A percentile compares a stretch with the other conserved stretches of the same genome.
Evolutionary conservation across 2,797 vertebrate genomes (phyloP).

Genomic region (Spondyliosoma cantharus): DNA sequence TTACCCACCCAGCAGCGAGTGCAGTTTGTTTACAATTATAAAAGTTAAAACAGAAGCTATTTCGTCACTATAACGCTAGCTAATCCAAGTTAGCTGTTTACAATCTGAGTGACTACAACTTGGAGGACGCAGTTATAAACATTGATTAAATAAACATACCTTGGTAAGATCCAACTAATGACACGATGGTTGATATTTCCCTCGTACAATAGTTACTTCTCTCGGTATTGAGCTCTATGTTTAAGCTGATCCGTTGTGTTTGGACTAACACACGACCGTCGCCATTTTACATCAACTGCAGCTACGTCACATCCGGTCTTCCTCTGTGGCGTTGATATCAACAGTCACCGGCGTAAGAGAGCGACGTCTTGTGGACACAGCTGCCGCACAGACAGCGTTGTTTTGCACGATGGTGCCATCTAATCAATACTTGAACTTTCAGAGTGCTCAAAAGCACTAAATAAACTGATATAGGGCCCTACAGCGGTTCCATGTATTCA

Average conservation of each 20-base stretch:
- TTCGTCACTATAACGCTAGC: neutral
- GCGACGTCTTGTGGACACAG: constrained; percentile 40
- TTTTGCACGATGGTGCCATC: too few relatives aligned
- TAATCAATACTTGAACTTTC: neutral
- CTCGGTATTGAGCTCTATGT: neutral
- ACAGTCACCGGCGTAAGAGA: neutral
- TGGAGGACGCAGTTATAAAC: fast-evolving
- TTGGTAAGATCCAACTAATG: neutral
- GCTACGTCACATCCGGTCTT: constrained; percentile 52
- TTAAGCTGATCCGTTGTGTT: constrained; percentile 32
- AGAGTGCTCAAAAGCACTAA: neutral
- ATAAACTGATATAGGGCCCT: neutral
- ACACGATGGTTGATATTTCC: fast-evolving
- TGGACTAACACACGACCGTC: constrained; percentile 15
- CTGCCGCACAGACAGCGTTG: neutral
- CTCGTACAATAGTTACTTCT: neutral
- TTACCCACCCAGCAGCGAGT: neutral
- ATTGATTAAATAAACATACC: constrained; percentile 1
- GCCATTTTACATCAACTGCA: constrained; percentile 68
- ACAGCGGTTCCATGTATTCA: neutral
- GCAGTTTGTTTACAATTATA: too few relatives aligned
- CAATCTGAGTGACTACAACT: neutral
- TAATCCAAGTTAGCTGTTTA: neutral
- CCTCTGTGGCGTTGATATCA: neutral
- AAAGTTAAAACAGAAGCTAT: neutral